Base-by-base conservation (phyloP, 2,888 invertebrate genomes). In the Cheilosia pagana region DNA sequence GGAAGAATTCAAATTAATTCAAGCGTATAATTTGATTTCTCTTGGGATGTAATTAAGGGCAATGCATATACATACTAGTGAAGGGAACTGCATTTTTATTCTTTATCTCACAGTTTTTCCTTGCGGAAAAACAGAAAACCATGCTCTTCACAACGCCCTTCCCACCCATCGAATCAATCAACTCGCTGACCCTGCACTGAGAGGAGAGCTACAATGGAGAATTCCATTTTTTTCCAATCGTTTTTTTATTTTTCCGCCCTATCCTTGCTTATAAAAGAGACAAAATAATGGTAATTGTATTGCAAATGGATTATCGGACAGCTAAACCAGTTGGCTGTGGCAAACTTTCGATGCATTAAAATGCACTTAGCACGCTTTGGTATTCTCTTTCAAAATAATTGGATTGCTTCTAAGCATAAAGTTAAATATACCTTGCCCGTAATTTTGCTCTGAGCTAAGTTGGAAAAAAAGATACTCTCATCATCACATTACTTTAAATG, bases 41-140 rank as follows among this genome's bases (percentile, higher is more conserved):
- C 60, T 71, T 50, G 39, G 60, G 48, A 50, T 71, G 60, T 71
- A 71, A 71, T 71, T 71, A 71, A 71, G 71, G 60, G 21, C 71
- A 71, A 60, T 60, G 59, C 48, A 60, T 60, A 50, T 60, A 57
- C 41, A 45, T 43, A 14, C 50, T 1, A 50, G 14, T 50, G 14
- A 50, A 14, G 41, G 25, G 39, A 23, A 23, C n/a, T 60, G 50
- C 48, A 39, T 19, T 71, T 50, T 71, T 60, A 50, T 71, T 59
- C 59, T 25, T 39, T 59, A 39, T 59, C 39, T 35, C 43, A 48
- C 45, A 31, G 12, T 35, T 19, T 23, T 35, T 59, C 31, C n/a
- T 39, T 63, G n/a, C 3, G 8, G 28, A 2, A 28, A 28, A 28
- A 6, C 8, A 31, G 19, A 28, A 19, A n/a, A 63, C 43, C 25